Evolutionary conservation across 2,797 vertebrate species (phyloP), one percentile per base, ranked within the genome.

Genomic region (Acanthurus leucopareius): DNA sequence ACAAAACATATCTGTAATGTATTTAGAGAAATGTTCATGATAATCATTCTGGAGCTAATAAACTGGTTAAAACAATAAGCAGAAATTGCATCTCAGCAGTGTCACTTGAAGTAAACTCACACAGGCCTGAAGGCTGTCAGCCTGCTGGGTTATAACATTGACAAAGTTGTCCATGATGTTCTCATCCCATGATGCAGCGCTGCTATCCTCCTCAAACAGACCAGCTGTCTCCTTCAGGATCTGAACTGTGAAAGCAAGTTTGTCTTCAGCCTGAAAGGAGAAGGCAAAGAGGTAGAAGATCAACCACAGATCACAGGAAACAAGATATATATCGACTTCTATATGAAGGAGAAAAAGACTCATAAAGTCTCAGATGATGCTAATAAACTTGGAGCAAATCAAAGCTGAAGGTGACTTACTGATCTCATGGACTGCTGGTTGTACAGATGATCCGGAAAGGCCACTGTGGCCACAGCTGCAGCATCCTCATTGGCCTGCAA

Each of bases 391-490:
- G 28, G 28, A 35, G 54, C 15, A 35, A 16, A 7, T 7, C 15
- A 4, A 25, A 40, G 19, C 7, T 48, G 64, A 60, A 44, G n/a
- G 15, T 8, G 17, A 80, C 89, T 88, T 14, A 94, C 93, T 59
- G 90, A 74, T 73, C 81, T 82, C 25, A 16, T 25, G 38, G 74
- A 87, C 0, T 82, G 79, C 40, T 91, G 82, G 2, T 0, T 73
- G 84, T 94, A 91, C 77, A 92, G 78, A 1, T 83, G 8, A 51
- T 83, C 1, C 47, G 93, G 92, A 74, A 94, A 91, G 51, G 48
- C 19, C 60, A 52, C 69, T 19, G 25, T 13, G 28, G 51, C 9
- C 15, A 57, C 15, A 28, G 42, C 19, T 5, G n/a, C 60, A 59
- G 35, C 53, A 35, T 65, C 79, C 83, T 78, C 64, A 10, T 28